Percentiles rank a stretch among this genome's conserved stretches.
Evolutionary conservation across 2,797 vertebrate genomes (phyloP).

Genomic region (Myioborus miniatus): DNA sequence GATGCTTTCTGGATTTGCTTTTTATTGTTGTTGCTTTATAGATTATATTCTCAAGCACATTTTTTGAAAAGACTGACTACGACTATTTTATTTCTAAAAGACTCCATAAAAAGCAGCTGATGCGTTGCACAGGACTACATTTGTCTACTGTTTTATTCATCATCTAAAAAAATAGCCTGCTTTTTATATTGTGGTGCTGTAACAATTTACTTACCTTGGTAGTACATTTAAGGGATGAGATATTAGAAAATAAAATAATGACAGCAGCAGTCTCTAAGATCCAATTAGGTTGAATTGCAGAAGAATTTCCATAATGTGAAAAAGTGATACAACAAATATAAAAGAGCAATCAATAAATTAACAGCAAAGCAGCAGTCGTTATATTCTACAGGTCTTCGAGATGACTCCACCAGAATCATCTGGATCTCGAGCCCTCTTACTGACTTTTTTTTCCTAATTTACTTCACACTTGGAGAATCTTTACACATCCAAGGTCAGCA

Average conservation of each 20-base stretch:
- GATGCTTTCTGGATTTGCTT: background rate
- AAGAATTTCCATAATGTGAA: background rate
- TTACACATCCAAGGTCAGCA: background rate
- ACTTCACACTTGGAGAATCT: background rate
- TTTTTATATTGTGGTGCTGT: background rate
- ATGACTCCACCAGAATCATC: background rate
- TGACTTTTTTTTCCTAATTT: background rate
- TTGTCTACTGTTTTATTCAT: background rate
- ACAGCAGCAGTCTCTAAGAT: background rate
- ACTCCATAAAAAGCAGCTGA: background rate
- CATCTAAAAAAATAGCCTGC: background rate
- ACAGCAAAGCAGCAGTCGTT: background rate
- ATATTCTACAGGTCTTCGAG: background rate
- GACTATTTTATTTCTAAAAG: background rate
- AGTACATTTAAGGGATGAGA: background rate
- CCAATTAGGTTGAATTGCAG: background rate
- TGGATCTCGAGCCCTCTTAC: background rate
- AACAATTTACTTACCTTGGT: background rate
- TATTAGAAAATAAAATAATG: background rate
- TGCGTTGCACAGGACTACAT: background rate
- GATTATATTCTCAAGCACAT: background rate
- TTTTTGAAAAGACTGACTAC: background rate
- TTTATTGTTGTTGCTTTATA: background rate
- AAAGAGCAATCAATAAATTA: background rate
- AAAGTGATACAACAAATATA: background rate